Evolutionary conservation across 2,888 invertebrate genomes (phyloP).

Genomic region (Ptychoptera contaminata): DNA sequence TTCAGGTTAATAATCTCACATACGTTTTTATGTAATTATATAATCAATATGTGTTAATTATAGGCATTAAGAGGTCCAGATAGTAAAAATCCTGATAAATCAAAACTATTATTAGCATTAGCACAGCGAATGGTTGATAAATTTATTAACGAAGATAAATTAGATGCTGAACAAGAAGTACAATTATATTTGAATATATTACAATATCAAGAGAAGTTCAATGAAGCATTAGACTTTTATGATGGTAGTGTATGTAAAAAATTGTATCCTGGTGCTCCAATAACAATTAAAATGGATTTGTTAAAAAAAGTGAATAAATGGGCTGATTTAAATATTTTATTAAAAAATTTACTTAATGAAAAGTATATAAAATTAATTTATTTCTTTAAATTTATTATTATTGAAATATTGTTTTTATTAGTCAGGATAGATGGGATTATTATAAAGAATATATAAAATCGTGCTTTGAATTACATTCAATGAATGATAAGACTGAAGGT

Average conservation of each 20-base stretch:
- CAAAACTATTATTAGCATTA: constrained; percentile 60
- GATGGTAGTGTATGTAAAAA: constrained; percentile 56
- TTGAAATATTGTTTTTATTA: constrained; percentile 14
- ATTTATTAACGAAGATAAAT: constrained; percentile 68
- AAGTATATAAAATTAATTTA: constrained; percentile 37
- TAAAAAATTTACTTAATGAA: constrained; percentile 55
- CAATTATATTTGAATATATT: constrained; percentile 79
- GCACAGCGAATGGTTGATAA: constrained; percentile 92
- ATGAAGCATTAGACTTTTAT: constrained; percentile 67
- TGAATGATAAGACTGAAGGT: constrained; percentile 17
- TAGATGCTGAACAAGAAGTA: constrained; percentile 89
- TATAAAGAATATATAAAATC: constrained; percentile 57
- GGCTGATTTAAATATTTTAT: constrained; percentile 54
- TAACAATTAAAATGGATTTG: constrained; percentile 57
- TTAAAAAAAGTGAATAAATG: constrained; percentile 57
- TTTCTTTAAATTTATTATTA: not conserved
- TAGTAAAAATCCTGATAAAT: constrained; percentile 37
- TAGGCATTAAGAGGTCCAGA: constrained; percentile 33
- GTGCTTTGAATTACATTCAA: constrained; percentile 43
- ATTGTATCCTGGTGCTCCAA: constrained; percentile 48
- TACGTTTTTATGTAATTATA: not conserved
- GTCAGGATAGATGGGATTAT: constrained; percentile 57
- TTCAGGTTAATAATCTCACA: constrained; percentile 49
- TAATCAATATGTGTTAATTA: constrained; percentile 4
- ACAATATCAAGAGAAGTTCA: constrained; percentile 62